phyloP scores from a whole-genome alignment of 2,888 invertebrate genomes.

The Troides helena region DNA sequence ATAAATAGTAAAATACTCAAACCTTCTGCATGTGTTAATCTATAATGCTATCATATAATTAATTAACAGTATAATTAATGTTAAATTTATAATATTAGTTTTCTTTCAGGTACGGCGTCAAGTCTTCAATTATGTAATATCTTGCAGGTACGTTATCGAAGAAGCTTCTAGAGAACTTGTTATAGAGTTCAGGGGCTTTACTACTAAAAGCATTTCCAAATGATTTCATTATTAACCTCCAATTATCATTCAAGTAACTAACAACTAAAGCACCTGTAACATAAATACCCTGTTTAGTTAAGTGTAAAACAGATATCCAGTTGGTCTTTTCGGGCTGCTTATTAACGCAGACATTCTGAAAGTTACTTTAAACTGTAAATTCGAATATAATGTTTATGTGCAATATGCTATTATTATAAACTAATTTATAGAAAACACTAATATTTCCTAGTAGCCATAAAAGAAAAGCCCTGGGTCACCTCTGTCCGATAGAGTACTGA shows the following conservation, averaged over 20 bases:
- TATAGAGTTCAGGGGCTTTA: slow-evolving; percentile 37
- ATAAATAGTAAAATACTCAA: too few species aligned
- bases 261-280: slow-evolving; percentile 45
- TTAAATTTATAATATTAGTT: slow-evolving; percentile 2
- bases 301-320: too few species aligned
- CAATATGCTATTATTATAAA: not conserved
- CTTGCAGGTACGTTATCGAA: slow-evolving; percentile 42
- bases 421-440: too few species aligned
- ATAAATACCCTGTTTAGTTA: not conserved
- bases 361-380: too few species aligned
- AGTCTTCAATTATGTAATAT: slow-evolving; percentile 46
- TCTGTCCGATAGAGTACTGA: too few species aligned
- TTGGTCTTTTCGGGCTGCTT: too few species aligned
- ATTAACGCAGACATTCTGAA: too few species aligned
- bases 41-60: not conserved
- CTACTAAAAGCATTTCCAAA: slow-evolving; percentile 42
- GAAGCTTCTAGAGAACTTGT: slow-evolving; percentile 37
- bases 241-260: slow-evolving; percentile 46
- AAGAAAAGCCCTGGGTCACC: too few species aligned
- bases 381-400: too few species aligned
- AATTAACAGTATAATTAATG: not conserved
- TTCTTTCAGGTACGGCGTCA: slow-evolving; percentile 39
- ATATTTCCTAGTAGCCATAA: too few species aligned
- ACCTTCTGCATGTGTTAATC: too few species aligned
- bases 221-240: slow-evolving; percentile 38